Evolutionary conservation across 2,797 vertebrate genomes (phyloP).

Genomic region (Squalus acanthias): DNA sequence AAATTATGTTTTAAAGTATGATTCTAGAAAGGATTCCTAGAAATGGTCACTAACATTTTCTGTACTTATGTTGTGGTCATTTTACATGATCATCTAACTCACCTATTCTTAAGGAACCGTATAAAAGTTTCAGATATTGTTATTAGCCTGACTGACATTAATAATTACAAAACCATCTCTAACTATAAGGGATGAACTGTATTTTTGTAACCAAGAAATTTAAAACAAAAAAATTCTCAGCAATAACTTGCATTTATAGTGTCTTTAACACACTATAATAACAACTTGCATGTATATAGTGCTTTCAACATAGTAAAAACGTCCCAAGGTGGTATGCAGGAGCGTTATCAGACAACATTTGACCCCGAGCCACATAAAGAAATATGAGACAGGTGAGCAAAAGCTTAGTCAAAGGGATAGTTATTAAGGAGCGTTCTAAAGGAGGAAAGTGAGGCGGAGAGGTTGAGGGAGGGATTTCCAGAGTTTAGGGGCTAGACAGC

Average conservation of each 20-base stretch:
- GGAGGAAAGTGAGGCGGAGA: not conserved
- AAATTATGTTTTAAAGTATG: not conserved
- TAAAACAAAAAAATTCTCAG: not conserved
- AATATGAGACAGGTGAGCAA: not conserved
- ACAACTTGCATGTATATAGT: too few species aligned
- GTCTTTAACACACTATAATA: not conserved
- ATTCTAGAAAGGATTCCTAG: not conserved
- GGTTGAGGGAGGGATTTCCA: not conserved
- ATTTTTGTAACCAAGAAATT: not conserved
- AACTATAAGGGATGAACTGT: not conserved
- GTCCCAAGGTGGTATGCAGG: not conserved
- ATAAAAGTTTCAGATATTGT: not conserved
- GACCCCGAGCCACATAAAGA: not conserved
- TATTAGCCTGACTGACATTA: not conserved
- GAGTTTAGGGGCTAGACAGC: too few species aligned
- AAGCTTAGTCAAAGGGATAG: not conserved
- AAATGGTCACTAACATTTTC: not conserved
- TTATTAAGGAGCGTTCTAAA: not conserved
- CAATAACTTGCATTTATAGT: not conserved
- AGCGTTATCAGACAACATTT: not conserved
- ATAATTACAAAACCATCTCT: not conserved
- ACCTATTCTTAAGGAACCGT: not conserved
- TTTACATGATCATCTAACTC: not conserved
- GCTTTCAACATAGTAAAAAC: not conserved
- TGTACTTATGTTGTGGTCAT: not conserved